Base-by-base conservation (phyloP, 2,797 vertebrate species). In the Spinibarbus caldwelli region DNA sequence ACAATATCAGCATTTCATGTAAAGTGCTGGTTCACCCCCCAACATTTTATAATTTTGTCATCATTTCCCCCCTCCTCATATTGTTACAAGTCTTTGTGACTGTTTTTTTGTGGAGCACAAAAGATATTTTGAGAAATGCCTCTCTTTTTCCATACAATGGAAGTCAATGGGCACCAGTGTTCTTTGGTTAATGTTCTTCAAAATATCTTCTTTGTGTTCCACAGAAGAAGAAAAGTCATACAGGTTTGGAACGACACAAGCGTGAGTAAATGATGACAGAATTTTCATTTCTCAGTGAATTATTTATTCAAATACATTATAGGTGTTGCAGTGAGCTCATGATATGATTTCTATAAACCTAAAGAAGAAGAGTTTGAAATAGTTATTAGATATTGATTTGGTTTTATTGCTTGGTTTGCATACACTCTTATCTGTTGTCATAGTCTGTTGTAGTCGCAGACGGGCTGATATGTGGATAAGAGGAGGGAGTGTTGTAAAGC, bases 351-450 rank as follows among this genome's bases (percentile, higher is more conserved):
- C 6, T 47, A 23, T 1, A 47, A 31, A 15, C 62, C 26, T 15
- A n/a, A 23, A 31, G 19, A 66, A 21, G 15, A 79, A 31, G 41
- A 79, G n/a, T 78, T 29, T 29, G 9, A 78, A 17, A 29, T 41
- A 14, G 36, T 64, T 17, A 29, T 31, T 10, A 45, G 38, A 64
- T 77, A 38, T 38, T 36, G 49, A n/a, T 78, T 41, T 1, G 11
- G 49, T 26, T 77, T 38, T 77, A n/a, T 77, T 77, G 31, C 73
- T 54, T 12, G 8, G 23, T 78, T 59, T 62, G 76, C 52, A 43
- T 78, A 11, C 7, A 11, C 76, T 41, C 23, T 78, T 64, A 26
- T 79, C 26, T 64, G 57, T 23, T 43, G 10, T 31, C 26, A 21
- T 62, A n/a, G n/a, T n/a, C n/a, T 19, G 4, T 45, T 66, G 57